Evolutionary conservation across 2,113 vertebrate species (phyloP).

Genomic region (Camelus dromedarius): DNA sequence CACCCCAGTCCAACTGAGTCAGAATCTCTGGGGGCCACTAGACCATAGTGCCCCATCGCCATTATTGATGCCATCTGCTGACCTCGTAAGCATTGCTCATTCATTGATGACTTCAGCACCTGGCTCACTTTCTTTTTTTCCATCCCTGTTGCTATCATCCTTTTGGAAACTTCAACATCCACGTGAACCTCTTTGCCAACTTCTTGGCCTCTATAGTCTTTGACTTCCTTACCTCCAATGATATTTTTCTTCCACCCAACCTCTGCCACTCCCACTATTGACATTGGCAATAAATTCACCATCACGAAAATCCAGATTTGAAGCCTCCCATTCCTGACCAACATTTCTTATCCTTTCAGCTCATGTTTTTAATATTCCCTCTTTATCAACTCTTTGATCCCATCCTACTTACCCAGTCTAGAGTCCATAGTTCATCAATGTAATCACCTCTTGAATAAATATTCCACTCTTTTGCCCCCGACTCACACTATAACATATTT

Average conservation of each 20-base stretch:
- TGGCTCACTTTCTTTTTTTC: not conserved
- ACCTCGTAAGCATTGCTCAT: not conserved
- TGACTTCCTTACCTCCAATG: not conserved
- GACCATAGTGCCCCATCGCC: not conserved
- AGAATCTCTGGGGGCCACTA: not conserved
- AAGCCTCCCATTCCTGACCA: not conserved
- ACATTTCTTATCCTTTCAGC: not conserved
- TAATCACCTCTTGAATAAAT: slow-evolving; percentile 1
- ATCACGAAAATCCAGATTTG: slow-evolving; percentile 6
- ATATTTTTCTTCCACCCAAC: not conserved
- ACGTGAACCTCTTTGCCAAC: not conserved
- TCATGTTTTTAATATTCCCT: not conserved
- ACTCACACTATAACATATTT: not conserved
- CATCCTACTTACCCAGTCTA: not conserved
- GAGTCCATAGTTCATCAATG: not conserved
- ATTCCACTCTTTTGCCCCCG: not conserved
- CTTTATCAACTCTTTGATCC: not conserved
- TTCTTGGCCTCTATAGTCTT: not conserved
- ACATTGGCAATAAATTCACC: not conserved
- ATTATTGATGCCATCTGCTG: slow-evolving; percentile 1
- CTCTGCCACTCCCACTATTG: not conserved
- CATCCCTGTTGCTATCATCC: not conserved
- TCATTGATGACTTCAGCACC: slow-evolving; percentile 4
- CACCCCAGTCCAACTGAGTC: not conserved
- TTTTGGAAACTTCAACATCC: not conserved